Conservation (phyloP, 2,113 vertebrate species). For the Microcebus griseorufus region DNA sequence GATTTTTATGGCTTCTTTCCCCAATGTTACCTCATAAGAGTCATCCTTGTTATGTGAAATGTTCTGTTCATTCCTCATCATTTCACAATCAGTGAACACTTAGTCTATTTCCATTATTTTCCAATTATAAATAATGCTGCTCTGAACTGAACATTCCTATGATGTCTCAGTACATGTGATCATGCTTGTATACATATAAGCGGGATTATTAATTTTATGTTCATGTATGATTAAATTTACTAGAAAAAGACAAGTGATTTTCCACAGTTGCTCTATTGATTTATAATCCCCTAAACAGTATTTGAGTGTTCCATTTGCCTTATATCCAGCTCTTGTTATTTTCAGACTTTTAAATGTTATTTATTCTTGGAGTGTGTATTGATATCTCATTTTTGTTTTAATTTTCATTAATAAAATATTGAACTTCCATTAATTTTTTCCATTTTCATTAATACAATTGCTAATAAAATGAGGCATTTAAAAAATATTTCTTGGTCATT, state of each 20-base stretch:
- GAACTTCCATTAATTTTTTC: neutral
- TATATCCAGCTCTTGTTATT: neutral
- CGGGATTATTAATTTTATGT: neutral
- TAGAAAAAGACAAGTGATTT: neutral
- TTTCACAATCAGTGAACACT: neutral
- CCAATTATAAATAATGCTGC: neutral
- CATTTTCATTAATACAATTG: neutral
- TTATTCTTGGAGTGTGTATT: neutral
- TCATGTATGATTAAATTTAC: neutral
- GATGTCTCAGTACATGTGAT: neutral
- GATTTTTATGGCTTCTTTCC: neutral
- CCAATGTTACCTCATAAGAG: neutral
- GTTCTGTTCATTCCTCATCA: neutral
- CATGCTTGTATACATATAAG: neutral
- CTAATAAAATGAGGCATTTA: neutral
- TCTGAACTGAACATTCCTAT: neutral
- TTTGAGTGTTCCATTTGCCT: neutral
- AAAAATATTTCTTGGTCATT: neutral
- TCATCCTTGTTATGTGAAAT: neutral
- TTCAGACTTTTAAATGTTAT: neutral
- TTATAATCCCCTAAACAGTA: neutral
- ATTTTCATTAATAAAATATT: neutral
- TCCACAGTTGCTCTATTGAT: neutral
- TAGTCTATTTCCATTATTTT: neutral
- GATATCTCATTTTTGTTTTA: neutral